Percentiles rank a stretch among this genome's conserved stretches.
Evolutionary conservation across 2,797 vertebrate genomes (phyloP).

Genomic region (Pangasius mekongensis): DNA sequence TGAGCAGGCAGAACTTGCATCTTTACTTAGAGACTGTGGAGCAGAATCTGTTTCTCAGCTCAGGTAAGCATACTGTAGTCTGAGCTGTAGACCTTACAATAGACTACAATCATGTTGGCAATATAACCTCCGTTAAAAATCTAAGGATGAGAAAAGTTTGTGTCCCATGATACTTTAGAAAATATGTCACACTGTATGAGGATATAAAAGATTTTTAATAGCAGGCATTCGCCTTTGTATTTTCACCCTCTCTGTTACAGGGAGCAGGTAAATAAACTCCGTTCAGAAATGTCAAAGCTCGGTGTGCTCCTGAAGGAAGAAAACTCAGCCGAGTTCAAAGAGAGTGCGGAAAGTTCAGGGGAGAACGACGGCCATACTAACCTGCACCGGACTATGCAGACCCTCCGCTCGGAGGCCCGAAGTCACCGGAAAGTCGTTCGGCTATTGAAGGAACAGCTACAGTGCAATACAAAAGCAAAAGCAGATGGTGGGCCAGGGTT

Average conservation of each 20-base stretch:
- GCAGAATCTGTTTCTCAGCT: slow-evolving; percentile 71
- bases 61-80: slow-evolving; percentile 70
- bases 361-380: slow-evolving; percentile 77
- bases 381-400: slow-evolving; percentile 72
- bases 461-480: slow-evolving; percentile 59
- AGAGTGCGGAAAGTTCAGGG: slow-evolving; percentile 71
- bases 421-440: slow-evolving; percentile 68
- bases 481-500: slow-evolving; percentile 52
- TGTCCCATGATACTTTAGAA: background rate
- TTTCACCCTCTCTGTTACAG: slow-evolving; percentile 60
- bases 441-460: slow-evolving; percentile 69
- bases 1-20: slow-evolving; percentile 67
- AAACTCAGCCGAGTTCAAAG: slow-evolving; percentile 70
- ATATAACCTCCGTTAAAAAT: no score
- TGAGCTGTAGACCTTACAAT: background rate
- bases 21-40: slow-evolving; percentile 75
- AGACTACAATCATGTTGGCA: background rate
- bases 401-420: slow-evolving; percentile 72
- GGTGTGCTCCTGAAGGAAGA: slow-evolving; percentile 73
- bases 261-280: slow-evolving; percentile 68
- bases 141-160: background rate
- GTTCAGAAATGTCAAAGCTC: slow-evolving; percentile 68
- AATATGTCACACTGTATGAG: background rate
- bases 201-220: background rate
- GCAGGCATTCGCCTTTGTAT: background rate